A percentile compares a stretch with the other conserved stretches of the same genome.
Conservation (phyloP, 2,113 vertebrate genomes). For the Chaetops frenatus region DNA sequence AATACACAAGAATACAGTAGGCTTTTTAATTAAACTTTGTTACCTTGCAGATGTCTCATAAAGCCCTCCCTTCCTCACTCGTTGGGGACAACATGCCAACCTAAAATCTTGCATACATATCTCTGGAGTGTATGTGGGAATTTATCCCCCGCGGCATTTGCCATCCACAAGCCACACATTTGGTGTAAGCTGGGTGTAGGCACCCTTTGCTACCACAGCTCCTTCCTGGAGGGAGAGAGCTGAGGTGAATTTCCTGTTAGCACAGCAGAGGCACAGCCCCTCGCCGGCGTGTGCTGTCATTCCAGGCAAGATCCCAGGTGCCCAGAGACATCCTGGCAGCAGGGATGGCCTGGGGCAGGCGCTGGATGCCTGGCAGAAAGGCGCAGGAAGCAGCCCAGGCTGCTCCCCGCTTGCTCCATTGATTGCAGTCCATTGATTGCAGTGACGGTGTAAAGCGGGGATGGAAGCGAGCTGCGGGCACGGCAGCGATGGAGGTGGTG, state of each 20-base stretch:
- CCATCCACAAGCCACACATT: neutral
- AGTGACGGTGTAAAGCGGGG: neutral
- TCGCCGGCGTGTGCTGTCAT: accelerated
- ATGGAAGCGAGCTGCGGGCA: neutral
- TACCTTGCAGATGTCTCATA: neutral
- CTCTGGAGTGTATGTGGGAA: accelerated
- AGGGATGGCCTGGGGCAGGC: neutral
- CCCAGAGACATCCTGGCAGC: neutral
- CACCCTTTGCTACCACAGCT: accelerated
- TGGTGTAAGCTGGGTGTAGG: accelerated
- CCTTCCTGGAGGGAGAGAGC: neutral
- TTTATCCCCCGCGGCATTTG: neutral
- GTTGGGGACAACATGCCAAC: accelerated
- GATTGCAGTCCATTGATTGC: neutral
- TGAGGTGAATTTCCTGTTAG: neutral
- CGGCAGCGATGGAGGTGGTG: neutral
- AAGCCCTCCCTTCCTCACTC: neutral
- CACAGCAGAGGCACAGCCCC: neutral
- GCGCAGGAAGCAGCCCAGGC: neutral
- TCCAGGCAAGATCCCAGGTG: neutral
- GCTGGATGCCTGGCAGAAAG: accelerated
- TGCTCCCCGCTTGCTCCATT: neutral
- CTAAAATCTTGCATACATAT: neutral
- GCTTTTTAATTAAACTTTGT: neutral
- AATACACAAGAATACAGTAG: neutral